phyloP scores from a whole-genome alignment of 1,140 invertebrate species.

The Drosophila kurseongensis region DNA sequence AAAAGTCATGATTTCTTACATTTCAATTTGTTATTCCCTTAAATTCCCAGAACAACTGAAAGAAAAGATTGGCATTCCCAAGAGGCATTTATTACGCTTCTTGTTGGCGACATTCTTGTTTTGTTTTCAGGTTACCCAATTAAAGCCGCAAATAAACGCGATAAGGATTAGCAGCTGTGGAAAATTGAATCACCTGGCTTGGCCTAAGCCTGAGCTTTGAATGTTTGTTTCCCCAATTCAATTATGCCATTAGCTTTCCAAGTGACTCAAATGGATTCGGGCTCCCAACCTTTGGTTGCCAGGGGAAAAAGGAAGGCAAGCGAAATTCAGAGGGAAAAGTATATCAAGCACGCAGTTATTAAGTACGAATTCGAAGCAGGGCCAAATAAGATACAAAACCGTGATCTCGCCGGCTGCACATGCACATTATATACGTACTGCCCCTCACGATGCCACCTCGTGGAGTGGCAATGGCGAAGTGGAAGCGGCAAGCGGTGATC shows the following conservation, averaged over 20 bases:
- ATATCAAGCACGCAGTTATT: slow-evolving; percentile 7
- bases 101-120: background rate
- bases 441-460: slow-evolving; percentile 28
- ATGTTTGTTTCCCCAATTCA: slow-evolving; percentile 48
- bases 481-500: slow-evolving; percentile 63
- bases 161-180: slow-evolving; percentile 35
- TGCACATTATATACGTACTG: slow-evolving; percentile 28
- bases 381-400: slow-evolving; percentile 24
- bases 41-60: background rate
- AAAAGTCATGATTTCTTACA: background rate
- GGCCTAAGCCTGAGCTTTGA: slow-evolving; percentile 28
- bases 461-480: too few species aligned
- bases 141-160: slow-evolving; percentile 22
- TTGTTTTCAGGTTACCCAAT: slow-evolving; percentile 36
- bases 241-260: slow-evolving; percentile 45
- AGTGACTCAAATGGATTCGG: slow-evolving; percentile 29
- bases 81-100: slow-evolving; percentile 9
- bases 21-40: background rate
- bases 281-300: slow-evolving; percentile 25
- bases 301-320: slow-evolving; percentile 9
- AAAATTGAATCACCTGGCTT: slow-evolving; percentile 47
- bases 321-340: slow-evolving; percentile 8
- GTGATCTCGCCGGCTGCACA: slow-evolving; percentile 35
- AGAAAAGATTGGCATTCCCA: background rate
- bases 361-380: slow-evolving; percentile 1